Percentiles rank a stretch among this genome's conserved stretches.
phyloP scores from a whole-genome alignment of 2,113 vertebrate species.

The Rhizomys pruinosus region DNA sequence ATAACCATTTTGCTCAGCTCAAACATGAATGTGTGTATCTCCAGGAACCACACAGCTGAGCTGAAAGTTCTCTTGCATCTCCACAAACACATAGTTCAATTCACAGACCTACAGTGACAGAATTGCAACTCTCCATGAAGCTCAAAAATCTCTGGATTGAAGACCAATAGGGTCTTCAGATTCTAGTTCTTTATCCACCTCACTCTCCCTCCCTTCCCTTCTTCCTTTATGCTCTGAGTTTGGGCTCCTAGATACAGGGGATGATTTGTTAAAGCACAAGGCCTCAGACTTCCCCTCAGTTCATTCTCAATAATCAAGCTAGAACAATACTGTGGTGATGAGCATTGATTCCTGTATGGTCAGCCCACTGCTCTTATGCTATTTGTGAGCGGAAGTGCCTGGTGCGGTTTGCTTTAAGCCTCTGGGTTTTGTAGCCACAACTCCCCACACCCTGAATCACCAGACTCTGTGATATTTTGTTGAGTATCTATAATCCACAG shows the following conservation, averaged over 20 bases:
- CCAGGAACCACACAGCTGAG: constrained; percentile 71
- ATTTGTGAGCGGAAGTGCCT: constrained; percentile 74
- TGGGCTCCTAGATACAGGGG: not conserved
- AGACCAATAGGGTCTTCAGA: not conserved
- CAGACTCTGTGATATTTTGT: not conserved
- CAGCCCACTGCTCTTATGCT: constrained; percentile 5
- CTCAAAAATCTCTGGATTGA: not conserved
- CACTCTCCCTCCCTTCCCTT: not conserved
- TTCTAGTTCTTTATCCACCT: not conserved
- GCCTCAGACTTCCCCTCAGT: constrained; percentile 45
- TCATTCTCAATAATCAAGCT: constrained; percentile 73
- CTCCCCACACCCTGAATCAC: not conserved
- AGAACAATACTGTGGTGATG: constrained; percentile 62
- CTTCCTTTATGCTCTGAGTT: not conserved
- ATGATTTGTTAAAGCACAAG: constrained; percentile 70
- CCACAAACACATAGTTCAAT: not conserved
- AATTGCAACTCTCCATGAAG: constrained; percentile 38
- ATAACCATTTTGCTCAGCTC: constrained; percentile 87
- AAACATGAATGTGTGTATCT: constrained; percentile 82
- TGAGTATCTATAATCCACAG: not conserved
- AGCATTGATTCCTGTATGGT: constrained; percentile 69
- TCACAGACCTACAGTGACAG: constrained; percentile 35
- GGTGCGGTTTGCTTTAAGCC: not conserved
- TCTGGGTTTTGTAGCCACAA: not conserved
- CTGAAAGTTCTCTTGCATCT: not conserved